A percentile compares a stretch with the other conserved stretches of the same genome.
Conservation (phyloP, 2,888 invertebrate species). For the Aspidiotus destructor region DNA sequence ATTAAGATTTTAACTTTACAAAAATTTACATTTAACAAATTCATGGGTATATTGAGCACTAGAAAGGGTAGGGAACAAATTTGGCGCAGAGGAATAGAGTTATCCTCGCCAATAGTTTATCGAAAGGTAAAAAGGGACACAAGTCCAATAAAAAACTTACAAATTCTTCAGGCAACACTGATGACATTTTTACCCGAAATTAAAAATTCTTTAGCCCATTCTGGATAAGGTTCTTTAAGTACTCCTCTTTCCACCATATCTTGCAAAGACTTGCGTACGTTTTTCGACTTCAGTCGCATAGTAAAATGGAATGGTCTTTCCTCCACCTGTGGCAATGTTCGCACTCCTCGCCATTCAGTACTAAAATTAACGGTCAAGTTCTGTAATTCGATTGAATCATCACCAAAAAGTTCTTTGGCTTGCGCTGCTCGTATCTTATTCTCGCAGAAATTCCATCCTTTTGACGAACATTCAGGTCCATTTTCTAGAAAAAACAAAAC, state of each 20-base stretch:
- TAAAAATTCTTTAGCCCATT: constrained; percentile 23
- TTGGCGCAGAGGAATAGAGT: not conserved
- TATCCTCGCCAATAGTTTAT: not conserved
- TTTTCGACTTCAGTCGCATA: constrained; percentile 10
- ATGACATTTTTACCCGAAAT: constrained; percentile 24
- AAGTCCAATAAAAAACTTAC: not conserved
- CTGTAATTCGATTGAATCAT: constrained; percentile 18
- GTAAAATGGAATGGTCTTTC: not conserved
- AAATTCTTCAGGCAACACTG: constrained; percentile 6
- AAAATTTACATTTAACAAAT: no score
- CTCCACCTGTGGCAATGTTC: constrained; percentile 14
- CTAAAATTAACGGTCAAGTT: constrained; percentile 12
- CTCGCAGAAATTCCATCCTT: constrained; percentile 18
- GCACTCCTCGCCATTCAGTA: constrained; percentile 19
- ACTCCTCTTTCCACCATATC: constrained; percentile 15
- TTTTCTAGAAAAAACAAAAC: not conserved
- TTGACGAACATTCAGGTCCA: constrained; percentile 5
- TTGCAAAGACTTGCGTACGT: constrained; percentile 12
- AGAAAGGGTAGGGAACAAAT: not conserved
- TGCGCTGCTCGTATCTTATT: constrained; percentile 18
- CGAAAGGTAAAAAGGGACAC: not conserved
- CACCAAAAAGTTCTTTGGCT: constrained; percentile 21
- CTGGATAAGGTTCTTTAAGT: constrained; percentile 9
- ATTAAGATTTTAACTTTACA: no score
- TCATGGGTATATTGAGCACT: no score